Percentiles rank a stretch among this genome's conserved stretches.
Conservation (phyloP, 2,797 vertebrate species). For the Gadopsis marmoratus region DNA sequence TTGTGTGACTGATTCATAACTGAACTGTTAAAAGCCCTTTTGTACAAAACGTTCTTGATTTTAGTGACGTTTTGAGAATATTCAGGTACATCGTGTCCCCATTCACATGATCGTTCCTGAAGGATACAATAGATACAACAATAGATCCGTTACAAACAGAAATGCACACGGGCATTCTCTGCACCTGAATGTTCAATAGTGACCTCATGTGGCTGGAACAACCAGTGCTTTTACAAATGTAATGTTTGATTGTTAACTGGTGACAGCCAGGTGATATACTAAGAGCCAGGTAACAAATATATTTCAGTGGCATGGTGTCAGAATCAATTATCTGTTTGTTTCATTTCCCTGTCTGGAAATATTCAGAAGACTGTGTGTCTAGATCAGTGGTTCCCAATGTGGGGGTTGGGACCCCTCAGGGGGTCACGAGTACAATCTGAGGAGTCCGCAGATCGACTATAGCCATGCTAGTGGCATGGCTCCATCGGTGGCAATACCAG, state of each 20-base stretch:
- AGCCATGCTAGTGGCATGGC: not conserved
- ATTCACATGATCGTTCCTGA: slow-evolving; percentile 46
- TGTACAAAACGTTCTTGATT: slow-evolving; percentile 19
- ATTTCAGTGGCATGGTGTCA: not conserved
- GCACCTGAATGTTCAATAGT: slow-evolving; percentile 40
- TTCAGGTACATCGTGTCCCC: slow-evolving; percentile 28
- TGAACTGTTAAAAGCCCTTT: slow-evolving; percentile 11
- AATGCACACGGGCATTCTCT: not conserved
- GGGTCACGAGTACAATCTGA: no score
- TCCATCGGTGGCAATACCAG: no score
- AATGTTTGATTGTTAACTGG: not conserved
- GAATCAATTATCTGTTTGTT: not conserved
- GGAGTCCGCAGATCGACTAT: not conserved
- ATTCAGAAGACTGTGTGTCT: not conserved
- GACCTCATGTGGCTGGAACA: slow-evolving; percentile 55
- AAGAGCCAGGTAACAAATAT: not conserved
- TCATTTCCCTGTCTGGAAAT: not conserved
- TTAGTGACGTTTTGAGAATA: slow-evolving; percentile 56
- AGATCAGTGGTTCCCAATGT: not conserved
- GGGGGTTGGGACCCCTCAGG: not conserved
- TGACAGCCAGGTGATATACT: not conserved
- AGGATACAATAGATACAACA: slow-evolving; percentile 45
- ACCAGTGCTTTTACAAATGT: not conserved
- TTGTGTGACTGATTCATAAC: slow-evolving; percentile 6
- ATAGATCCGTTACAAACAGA: slow-evolving; percentile 41